Evolutionary conservation across 2,797 vertebrate species (phyloP), one percentile per base, ranked within the genome.

Genomic region (Perodicticus potto): DNA sequence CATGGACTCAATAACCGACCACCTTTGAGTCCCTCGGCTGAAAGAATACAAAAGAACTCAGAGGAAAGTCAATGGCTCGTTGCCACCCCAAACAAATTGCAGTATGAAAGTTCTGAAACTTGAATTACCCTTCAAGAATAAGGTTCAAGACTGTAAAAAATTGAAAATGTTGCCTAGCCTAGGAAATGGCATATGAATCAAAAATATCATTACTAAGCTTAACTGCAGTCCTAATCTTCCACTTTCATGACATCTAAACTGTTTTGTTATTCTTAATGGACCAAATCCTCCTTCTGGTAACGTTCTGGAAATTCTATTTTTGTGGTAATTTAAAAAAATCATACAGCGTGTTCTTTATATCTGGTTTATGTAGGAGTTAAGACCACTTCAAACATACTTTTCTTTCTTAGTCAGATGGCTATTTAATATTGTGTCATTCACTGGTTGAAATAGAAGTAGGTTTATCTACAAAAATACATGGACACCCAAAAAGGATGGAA

Each of bases 381-480:
- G 92, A 94, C 92, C 96, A 97, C 97, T 97, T 97, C 95, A 97
- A 97, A 94, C 61, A 89, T 89, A 87, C 86, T 93, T 97, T 96
- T 96, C 97, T 88, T 84, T 92, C 93, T 96, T 89, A 89, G 83
- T 91, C 94, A 92, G 89, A 95, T 95, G 63, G 83, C 95, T 97
- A 94, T 97, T 98, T 97, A 96, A 97, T 95, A 96, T 77, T 63
- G 86, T 97, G 96, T 96, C 96, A 97, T 95, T 97, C 93, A 90
- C 85, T 87, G 92, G 86, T 93, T 97, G 96, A 97, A 97, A 96
- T 96, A 95, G 97, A 98, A 96, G 91, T 80, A 76, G 92, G 85
- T 95, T 96, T 93, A 96, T 96, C 95, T 96, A 74, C 74, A 90
- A 91, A 96, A 96, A 70, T 86, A 89, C 78, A 80, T 86, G 94